phyloP scores from a whole-genome alignment of 2,113 vertebrate genomes.

The Alouatta palliata region DNA sequence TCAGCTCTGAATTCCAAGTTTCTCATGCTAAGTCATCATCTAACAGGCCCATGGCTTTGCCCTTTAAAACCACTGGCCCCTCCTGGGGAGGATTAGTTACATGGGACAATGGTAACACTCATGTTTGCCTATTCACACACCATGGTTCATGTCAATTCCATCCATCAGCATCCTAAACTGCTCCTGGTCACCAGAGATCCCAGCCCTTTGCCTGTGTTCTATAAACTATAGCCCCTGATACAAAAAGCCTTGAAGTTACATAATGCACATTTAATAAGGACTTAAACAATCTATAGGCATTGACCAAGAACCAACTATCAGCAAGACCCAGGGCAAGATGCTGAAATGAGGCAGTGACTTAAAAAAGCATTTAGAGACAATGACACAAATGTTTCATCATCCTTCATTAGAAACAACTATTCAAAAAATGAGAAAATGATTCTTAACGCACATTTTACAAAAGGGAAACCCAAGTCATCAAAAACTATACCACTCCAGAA shows the following conservation, averaged over 20 bases:
- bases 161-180: neutral
- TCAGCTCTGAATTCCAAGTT: neutral
- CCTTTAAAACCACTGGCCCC: neutral
- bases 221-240: neutral
- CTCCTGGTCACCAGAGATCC: neutral
- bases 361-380: neutral
- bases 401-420: neutral
- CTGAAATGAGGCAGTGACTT: neutral
- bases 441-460: neutral
- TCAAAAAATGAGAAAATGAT: neutral
- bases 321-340: neutral
- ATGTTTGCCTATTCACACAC: neutral
- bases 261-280: neutral
- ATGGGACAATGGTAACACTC: neutral
- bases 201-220: neutral
- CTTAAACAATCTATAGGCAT: neutral
- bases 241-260: neutral
- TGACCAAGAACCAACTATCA: neutral
- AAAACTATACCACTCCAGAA: neutral
- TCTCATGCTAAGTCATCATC: accelerated
- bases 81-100: neutral
- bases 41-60: neutral
- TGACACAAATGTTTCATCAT: neutral
- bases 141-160: neutral
- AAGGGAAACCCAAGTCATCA: neutral